These are phyloP conservation scores for Meteorus sp. DNA, from an alignment of 1,140 invertebrate genomes.

Conservation along the genomic window DNA sequence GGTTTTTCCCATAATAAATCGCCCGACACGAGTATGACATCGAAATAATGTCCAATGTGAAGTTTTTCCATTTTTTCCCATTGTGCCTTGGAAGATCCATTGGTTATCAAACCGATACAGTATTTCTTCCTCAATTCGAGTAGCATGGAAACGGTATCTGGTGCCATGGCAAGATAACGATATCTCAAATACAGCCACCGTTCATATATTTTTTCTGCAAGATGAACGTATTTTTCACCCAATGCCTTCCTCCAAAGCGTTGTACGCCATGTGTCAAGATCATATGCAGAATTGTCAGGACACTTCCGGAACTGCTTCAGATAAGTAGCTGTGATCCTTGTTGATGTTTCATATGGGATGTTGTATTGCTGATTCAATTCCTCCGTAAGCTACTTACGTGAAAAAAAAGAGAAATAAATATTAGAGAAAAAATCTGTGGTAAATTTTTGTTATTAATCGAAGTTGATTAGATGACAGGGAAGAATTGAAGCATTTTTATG, in stretches of 20 bases:
- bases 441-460: not conserved
- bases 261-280: slow-evolving; percentile 74
- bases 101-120: slow-evolving; percentile 77
- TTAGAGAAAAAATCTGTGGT: slow-evolving; percentile 16
- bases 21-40: slow-evolving; percentile 77
- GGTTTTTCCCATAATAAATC: slow-evolving; percentile 85
- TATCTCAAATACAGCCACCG: slow-evolving; percentile 78
- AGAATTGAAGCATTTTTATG: slow-evolving; percentile 26
- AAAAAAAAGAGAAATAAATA: slow-evolving; percentile 35
- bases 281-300: slow-evolving; percentile 72
- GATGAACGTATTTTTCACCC: slow-evolving; percentile 70
- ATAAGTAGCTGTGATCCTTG: slow-evolving; percentile 66
- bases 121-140: slow-evolving; percentile 70
- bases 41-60: slow-evolving; percentile 71
- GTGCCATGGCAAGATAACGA: slow-evolving; percentile 67
- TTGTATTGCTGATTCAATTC: slow-evolving; percentile 70
- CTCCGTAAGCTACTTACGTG: slow-evolving; percentile 66
- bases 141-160: slow-evolving; percentile 69
- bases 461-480: slow-evolving; percentile 12
- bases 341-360: slow-evolving; percentile 65
- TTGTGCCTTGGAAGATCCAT: slow-evolving; percentile 80
- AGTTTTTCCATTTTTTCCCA: slow-evolving; percentile 81
- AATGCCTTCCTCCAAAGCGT: slow-evolving; percentile 76
- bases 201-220: slow-evolving; percentile 71
- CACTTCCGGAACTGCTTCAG: slow-evolving; percentile 75